Evolutionary conservation across 2,888 invertebrate species (phyloP), one percentile per base, ranked within the genome.

Genomic region (Micoletzkya japonica): DNA sequence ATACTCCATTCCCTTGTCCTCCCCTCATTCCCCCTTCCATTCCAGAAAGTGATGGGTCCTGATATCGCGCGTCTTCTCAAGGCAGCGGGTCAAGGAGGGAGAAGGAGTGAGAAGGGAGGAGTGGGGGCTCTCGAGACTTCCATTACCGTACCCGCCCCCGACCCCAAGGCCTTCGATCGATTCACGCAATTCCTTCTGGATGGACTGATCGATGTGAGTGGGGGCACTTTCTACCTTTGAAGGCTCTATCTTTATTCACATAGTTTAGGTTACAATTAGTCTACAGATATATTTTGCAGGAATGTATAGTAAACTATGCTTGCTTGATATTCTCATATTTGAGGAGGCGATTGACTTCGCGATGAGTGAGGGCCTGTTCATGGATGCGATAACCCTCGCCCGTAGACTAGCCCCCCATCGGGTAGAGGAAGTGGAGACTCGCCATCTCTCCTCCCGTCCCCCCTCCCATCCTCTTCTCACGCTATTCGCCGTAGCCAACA

Each of bases 321-420:
- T n/a, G n/a, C n/a, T n/a, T 39, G 17, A 34, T n/a, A n/a, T n/a
- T n/a, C n/a, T n/a, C n/a, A n/a, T n/a, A n/a, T n/a, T 77, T 67
- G 60, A 81, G 81, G 83, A 84, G 70, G 84, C 83, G 10, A 75
- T 84, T 26, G 76, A 83, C 20, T 73, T 72, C 39, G 84, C 84
- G 4, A 73, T 82, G n/a, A 66, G 70, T 1, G 73, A 82, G 44
- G 83, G 81, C 1, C 69, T 83, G 14, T 79, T 78, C 50, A 78
- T 80, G 7, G 84, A 84, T 69, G 84, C 84, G 10, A 74, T 84
- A 37, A 72, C 81, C 10, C 61, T 74, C 39, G 77, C 70, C 58
- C 70, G 75, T 37, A 50, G 74, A 52, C 57, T 75, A 14, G 58
- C 37, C 28, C 68, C 68, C 7, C 58, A 68, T 4, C 72, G 73